These are phyloP conservation scores for Armadillidium nasatum DNA, from an alignment of 1,140 invertebrate genomes.

Conservation along the genomic window DNA sequence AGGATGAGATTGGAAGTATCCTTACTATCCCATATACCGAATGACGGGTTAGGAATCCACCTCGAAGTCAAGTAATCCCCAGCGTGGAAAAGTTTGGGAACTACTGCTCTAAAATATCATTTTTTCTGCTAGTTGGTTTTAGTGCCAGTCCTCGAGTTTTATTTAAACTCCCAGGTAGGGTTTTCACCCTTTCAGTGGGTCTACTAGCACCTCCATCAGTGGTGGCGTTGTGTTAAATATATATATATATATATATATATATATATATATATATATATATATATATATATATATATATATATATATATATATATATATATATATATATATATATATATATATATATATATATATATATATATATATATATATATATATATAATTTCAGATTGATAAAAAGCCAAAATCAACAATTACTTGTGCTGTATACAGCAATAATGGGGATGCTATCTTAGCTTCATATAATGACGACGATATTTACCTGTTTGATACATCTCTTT, in stretches of 20 bases:
- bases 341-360: constrained; percentile 26
- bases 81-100: too few species aligned
- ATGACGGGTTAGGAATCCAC: too few species aligned
- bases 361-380: background rate
- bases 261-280: constrained; percentile 25
- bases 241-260: background rate
- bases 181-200: too few species aligned
- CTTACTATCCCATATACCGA: too few species aligned
- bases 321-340: constrained; percentile 13
- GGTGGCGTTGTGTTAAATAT: too few species aligned
- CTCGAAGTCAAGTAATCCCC: too few species aligned
- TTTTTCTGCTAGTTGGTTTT: too few species aligned
- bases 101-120: too few species aligned
- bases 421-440: constrained; percentile 85
- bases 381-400: constrained; percentile 43
- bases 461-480: constrained; percentile 94
- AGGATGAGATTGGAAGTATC: too few species aligned
- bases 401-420: constrained; percentile 67
- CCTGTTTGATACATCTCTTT: constrained; percentile 68
- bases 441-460: constrained; percentile 80
- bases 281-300: background rate
- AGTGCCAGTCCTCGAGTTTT: too few species aligned
- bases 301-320: constrained; percentile 2
- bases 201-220: too few species aligned
- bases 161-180: too few species aligned